phyloP scores from a whole-genome alignment of 2,888 invertebrate species.

The Colostygia pectinataria region DNA sequence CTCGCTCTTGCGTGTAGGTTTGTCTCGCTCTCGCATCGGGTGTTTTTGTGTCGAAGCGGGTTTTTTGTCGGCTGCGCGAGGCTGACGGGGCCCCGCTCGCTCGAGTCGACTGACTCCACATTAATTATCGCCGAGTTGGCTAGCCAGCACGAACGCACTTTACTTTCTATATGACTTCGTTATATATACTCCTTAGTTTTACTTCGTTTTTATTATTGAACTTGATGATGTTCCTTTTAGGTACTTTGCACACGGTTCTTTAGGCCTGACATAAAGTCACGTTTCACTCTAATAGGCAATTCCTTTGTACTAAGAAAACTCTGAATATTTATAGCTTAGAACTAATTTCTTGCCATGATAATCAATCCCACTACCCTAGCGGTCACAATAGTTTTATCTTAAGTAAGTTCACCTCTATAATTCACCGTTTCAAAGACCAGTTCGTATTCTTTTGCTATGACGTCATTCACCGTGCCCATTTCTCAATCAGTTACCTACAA shows the following conservation, averaged over 20 bases:
- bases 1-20: slow-evolving; percentile 54
- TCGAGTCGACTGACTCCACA: slow-evolving; percentile 73
- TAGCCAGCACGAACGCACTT: slow-evolving; percentile 71
- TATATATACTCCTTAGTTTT: slow-evolving; percentile 37
- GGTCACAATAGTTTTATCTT: background rate
- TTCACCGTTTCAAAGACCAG: slow-evolving; percentile 13
- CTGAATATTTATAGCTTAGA: background rate
- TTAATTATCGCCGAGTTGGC: slow-evolving; percentile 79
- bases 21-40: slow-evolving; percentile 66
- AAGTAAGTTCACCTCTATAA: background rate
- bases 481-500: slow-evolving; percentile 9
- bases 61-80: slow-evolving; percentile 75
- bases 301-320: background rate
- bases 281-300: too few relatives aligned
- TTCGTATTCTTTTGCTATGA: slow-evolving; percentile 10
- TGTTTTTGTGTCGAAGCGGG: slow-evolving; percentile 82
- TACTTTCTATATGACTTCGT: slow-evolving; percentile 76
- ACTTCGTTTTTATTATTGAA: background rate
- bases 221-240: background rate
- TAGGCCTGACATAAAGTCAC: too few relatives aligned
- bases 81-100: slow-evolving; percentile 68
- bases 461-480: slow-evolving; percentile 16
- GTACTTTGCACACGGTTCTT: background rate
- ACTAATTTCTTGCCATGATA: background rate
- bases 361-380: background rate